Base-by-base conservation (phyloP, 2,113 vertebrate species). In the Thymallus thymallus region DNA sequence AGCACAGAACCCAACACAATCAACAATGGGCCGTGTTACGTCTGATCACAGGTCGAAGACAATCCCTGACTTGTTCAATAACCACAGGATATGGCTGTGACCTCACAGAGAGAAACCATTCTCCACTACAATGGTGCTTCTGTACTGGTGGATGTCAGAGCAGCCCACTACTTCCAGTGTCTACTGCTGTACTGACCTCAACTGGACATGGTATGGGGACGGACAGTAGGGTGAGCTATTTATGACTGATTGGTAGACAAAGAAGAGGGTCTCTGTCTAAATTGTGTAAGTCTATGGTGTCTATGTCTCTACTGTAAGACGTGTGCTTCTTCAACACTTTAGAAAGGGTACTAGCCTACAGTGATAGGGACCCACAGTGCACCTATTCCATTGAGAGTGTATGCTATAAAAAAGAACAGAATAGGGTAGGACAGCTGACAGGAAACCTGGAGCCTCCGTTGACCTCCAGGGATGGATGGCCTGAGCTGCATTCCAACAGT, bases 121-220 rank as follows among this genome's bases (percentile, higher is more conserved):
- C 73, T 77, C 56, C 78, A 86, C 82, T 86, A 81, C 82, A 81
- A 79, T 86, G 87, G 73, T 55, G 60, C 35, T 26, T 85, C 80
- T 90, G 78, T 84, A 68, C 60, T 83, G 79, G 68, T 78, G 24
- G 73, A 87, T 78, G 82, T 89, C 84, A 74, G 74, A 65, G 61
- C 75, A n/a, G 18, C 74, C 82, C 88, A 87, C 85, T 16, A 60
- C 56, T 9, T 60, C 9, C 35, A 41, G 35, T 12, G 9, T 41
- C 35, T 10, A 12, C 56, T 10, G n/a, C n/a, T 60, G 6, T 9
- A 9, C 56, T 23, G 56, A 60, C 56, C 56, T 60, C 56, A 23
- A 22, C 6, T 10, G n/a, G n/a, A 16, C 18, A n/a, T 60, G 56
- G n/a, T 60, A 22, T 60, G 18, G 6, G n/a, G 56, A n/a, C 51